A percentile compares a stretch with the other conserved stretches of the same genome.
These are phyloP conservation scores for Naso thynnoides DNA, from an alignment of 2,797 vertebrate genomes.

Conservation along the genomic window DNA sequence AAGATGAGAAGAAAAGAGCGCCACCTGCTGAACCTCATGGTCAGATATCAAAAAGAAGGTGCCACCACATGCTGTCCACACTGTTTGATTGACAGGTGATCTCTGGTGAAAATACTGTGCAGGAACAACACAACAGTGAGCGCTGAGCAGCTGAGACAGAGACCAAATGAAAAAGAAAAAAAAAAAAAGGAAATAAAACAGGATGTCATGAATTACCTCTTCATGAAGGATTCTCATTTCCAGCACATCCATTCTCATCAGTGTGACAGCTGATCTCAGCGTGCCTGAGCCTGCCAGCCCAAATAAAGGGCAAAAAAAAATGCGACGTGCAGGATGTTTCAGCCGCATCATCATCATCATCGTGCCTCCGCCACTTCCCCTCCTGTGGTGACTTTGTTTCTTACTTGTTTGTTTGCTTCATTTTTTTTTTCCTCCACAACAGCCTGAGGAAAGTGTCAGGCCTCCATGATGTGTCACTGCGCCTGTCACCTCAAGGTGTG, in stretches of 20 bases:
- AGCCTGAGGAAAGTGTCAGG: constrained; percentile 59
- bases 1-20: background rate
- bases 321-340: constrained; percentile 35
- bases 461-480: constrained; percentile 59
- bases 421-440: constrained; percentile 19
- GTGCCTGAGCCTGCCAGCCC: constrained; percentile 29
- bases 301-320: constrained; percentile 22
- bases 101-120: background rate
- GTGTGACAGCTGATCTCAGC: constrained; percentile 36
- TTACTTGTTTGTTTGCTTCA: constrained; percentile 42
- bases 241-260: constrained; percentile 62
- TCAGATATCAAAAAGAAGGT: constrained; percentile 7
- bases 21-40: constrained; percentile 34
- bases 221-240: constrained; percentile 59
- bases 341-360: constrained; percentile 36
- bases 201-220: constrained; percentile 58
- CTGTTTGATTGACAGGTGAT: constrained; percentile 43
- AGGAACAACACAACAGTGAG: background rate
- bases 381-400: constrained; percentile 28
- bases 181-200: constrained; percentile 38
- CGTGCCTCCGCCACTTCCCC: constrained; percentile 25
- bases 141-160: constrained; percentile 32
- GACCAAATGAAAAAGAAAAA: constrained; percentile 41
- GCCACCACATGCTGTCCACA: constrained; percentile 8
- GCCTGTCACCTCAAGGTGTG: constrained; percentile 58